A percentile compares a stretch with the other conserved stretches of the same genome.
phyloP scores from a whole-genome alignment of 2,113 vertebrate genomes.

The Anser brachyrhynchus region DNA sequence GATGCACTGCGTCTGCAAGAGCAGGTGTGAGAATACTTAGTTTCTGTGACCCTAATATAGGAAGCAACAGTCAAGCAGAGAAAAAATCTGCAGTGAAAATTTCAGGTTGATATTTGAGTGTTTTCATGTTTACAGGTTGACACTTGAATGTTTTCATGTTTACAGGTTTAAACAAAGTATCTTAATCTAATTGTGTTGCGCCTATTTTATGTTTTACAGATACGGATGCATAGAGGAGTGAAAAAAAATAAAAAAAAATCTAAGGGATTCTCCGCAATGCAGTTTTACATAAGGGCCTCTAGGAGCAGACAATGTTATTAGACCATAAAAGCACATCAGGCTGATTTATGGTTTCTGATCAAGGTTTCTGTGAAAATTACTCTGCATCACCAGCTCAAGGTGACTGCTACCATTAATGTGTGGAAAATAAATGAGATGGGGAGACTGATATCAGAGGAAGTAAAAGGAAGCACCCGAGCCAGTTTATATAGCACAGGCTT shows the following conservation, averaged over 20 bases:
- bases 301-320: conserved; percentile 84
- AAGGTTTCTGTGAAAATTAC: conserved; percentile 88
- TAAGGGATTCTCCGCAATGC: conserved; percentile 75
- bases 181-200: background rate
- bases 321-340: conserved; percentile 86
- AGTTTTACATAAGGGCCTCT: conserved; percentile 83
- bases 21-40: background rate
- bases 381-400: conserved; percentile 86
- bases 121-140: background rate
- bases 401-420: conserved; percentile 88
- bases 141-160: background rate
- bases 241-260: conserved; percentile 40
- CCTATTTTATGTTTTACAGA: conserved; percentile 28
- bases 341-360: conserved; percentile 90
- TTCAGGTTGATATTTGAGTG: background rate
- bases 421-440: conserved; percentile 84
- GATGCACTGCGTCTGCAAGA: conserved; percentile 42
- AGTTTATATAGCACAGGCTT: conserved; percentile 77
- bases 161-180: background rate
- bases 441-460: conserved; percentile 77
- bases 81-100: background rate
- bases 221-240: background rate
- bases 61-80: background rate
- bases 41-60: background rate
- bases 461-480: conserved; percentile 71